phyloP scores from a whole-genome alignment of 2,113 vertebrate genomes.

The Dascyllus trimaculatus region DNA sequence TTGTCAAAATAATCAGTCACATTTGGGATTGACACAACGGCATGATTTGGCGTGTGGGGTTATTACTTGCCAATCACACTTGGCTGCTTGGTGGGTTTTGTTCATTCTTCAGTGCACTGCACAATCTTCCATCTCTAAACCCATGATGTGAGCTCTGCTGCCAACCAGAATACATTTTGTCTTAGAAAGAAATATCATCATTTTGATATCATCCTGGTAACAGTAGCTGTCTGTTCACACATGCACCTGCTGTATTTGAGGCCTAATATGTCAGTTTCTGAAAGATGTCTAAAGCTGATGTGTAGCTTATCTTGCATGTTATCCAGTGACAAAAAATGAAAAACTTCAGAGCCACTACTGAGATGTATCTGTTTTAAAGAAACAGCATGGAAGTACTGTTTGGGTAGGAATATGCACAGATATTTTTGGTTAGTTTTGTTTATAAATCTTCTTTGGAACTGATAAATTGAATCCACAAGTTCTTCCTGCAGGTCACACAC shows the following conservation, averaged over 20 bases:
- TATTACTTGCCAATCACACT: constrained; percentile 66
- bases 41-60: constrained; percentile 43
- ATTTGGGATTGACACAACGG: constrained; percentile 49
- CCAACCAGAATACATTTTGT: constrained; percentile 12
- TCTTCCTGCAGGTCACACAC: not conserved
- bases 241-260: not conserved
- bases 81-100: constrained; percentile 32
- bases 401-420: not conserved
- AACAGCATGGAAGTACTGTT: not conserved
- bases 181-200: constrained; percentile 19
- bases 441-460: too few relatives aligned
- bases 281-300: constrained; percentile 20
- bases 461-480: not conserved
- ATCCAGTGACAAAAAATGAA: not conserved
- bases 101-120: constrained; percentile 40
- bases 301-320: not conserved
- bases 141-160: constrained; percentile 20
- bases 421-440: not conserved
- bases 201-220: constrained; percentile 13
- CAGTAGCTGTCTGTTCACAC: constrained; percentile 6
- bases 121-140: constrained; percentile 29
- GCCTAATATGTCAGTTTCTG: not conserved
- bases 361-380: not conserved
- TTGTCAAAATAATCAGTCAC: constrained; percentile 67
- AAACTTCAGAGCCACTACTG: not conserved